phyloP scores from a whole-genome alignment of 2,888 invertebrate genomes.

The Lithophane ornitopus region DNA sequence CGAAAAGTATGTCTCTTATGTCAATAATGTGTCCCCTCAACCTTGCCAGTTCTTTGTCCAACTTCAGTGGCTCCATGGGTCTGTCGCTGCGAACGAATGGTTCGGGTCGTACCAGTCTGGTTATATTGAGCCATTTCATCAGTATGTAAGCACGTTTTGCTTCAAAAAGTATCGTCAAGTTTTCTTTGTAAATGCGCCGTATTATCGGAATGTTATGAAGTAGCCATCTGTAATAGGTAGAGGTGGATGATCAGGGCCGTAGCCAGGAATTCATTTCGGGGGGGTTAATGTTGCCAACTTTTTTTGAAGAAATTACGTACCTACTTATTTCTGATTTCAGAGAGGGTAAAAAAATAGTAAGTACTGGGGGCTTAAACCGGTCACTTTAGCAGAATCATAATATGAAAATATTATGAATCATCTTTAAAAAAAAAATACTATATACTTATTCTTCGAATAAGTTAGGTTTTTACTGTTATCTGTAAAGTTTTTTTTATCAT shows the following conservation, averaged over 20 bases:
- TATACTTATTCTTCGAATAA: too few species aligned
- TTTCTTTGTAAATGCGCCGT: constrained; percentile 57
- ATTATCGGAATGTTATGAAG: constrained; percentile 72
- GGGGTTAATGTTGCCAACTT: too few species aligned
- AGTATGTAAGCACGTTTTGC: constrained; percentile 75
- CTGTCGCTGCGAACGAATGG: constrained; percentile 24
- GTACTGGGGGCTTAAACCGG: too few species aligned
- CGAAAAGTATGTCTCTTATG: constrained; percentile 76
- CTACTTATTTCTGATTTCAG: too few species aligned
- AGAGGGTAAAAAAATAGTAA: too few species aligned
- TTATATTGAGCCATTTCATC: constrained; percentile 72
- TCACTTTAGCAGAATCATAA: too few species aligned
- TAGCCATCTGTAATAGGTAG: constrained; percentile 78
- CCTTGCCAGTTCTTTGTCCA: constrained; percentile 70
- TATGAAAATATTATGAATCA: too few species aligned
- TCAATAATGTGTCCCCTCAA: constrained; percentile 77
- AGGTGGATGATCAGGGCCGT: constrained; percentile 55
- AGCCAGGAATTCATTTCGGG: too few species aligned
- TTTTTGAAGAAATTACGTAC: too few species aligned
- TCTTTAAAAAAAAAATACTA: too few species aligned
- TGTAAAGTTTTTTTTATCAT: neutral
- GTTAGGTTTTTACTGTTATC: too few species aligned
- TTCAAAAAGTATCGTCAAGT: constrained; percentile 72
- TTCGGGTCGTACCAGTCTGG: constrained; percentile 66
- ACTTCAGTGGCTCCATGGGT: constrained; percentile 63